Percentiles rank a stretch among this genome's conserved stretches.
Evolutionary conservation across 1,140 invertebrate genomes (phyloP).

Genomic region (Zaprionus taronus): DNA sequence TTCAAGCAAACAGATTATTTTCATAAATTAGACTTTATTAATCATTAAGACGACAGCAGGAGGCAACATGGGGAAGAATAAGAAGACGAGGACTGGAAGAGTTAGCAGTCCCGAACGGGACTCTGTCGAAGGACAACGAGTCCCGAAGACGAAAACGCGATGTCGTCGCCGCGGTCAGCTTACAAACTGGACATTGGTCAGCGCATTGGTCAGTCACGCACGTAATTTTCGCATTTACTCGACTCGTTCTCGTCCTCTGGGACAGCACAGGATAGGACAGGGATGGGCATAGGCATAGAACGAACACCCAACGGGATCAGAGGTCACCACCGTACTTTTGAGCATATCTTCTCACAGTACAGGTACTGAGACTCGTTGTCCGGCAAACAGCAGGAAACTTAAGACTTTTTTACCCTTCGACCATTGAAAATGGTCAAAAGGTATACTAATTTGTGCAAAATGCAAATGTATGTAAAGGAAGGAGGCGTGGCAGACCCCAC

Average conservation of each 20-base stretch:
- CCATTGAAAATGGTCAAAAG: no score
- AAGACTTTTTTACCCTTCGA: no score
- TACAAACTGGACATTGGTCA: conserved; percentile 78
- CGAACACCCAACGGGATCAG: conserved; percentile 74
- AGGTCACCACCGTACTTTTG: conserved; percentile 82
- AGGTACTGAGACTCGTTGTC: conserved; percentile 16
- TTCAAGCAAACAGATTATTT: conserved; percentile 77
- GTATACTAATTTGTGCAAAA: no score
- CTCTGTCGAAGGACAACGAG: conserved; percentile 73
- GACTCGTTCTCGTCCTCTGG: conserved; percentile 31
- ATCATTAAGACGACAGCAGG: conserved; percentile 75
- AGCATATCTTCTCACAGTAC: conserved; percentile 77
- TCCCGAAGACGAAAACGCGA: conserved; percentile 40
- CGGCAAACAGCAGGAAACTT: conserved; percentile 66
- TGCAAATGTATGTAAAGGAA: no score
- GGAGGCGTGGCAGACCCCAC: no score
- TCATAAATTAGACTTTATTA: conserved; percentile 84
- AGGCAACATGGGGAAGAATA: conserved; percentile 40
- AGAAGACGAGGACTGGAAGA: not conserved
- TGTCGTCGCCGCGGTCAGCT: conserved; percentile 54
- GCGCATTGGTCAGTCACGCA: conserved; percentile 79
- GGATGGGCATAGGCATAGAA: conserved; percentile 30
- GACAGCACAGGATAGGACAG: conserved; percentile 24
- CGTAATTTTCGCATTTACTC: conserved; percentile 64
- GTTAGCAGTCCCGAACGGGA: conserved; percentile 7